Conservation (phyloP, 1,140 invertebrate genomes). For the Megathymus violae region DNA sequence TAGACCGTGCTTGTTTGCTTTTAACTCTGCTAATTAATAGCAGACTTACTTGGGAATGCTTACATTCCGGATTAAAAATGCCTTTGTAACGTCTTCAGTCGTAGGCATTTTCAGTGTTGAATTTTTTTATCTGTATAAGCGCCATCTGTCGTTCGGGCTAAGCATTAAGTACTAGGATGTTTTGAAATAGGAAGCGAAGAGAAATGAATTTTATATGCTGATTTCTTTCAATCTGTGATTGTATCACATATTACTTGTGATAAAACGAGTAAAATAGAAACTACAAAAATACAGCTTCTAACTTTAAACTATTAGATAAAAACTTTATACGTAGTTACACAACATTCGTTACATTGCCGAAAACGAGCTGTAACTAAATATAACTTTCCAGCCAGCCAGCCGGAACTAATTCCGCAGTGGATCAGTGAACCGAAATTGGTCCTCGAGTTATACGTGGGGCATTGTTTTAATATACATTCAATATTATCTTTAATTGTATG, state of each 20-base stretch:
- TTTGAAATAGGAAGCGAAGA: neutral
- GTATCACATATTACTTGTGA: no score
- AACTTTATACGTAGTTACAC: no score
- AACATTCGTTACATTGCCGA: neutral
- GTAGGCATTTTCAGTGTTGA: neutral
- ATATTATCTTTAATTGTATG: no score
- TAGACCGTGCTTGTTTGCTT: slow-evolving; percentile 8
- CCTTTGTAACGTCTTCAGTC: slow-evolving; percentile 9
- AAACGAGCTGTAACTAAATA: slow-evolving; percentile 20
- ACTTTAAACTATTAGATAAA: no score
- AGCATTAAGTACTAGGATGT: neutral
- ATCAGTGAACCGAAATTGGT: slow-evolving; percentile 27
- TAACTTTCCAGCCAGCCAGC: slow-evolving; percentile 8
- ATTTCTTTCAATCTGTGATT: no score
- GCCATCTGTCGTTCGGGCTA: slow-evolving; percentile 8
- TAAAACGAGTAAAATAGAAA: no score
- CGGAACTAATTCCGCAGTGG: slow-evolving; percentile 18
- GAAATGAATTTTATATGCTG: neutral
- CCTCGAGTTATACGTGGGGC: slow-evolving; percentile 9
- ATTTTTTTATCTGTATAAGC: slow-evolving; percentile 15
- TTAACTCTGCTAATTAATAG: slow-evolving; percentile 28
- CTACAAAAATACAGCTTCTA: no score
- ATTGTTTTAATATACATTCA: no score
- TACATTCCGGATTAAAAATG: slow-evolving; percentile 20
- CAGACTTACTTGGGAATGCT: slow-evolving; percentile 18